Conservation (phyloP, 2,888 invertebrate genomes). For the Trissoscelio sp. region DNA sequence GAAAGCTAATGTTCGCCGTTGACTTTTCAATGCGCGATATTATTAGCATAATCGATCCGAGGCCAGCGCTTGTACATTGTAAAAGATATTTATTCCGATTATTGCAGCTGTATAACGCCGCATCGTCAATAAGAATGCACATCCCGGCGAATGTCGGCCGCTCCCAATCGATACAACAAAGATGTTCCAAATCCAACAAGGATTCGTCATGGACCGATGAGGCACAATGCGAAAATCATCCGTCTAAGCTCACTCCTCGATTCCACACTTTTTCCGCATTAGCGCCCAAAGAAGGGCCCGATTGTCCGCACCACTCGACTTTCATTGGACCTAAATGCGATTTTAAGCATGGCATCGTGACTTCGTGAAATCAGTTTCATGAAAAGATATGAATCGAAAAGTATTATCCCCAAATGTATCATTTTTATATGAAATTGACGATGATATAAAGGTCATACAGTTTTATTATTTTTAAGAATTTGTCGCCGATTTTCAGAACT, state of each 20-base stretch:
- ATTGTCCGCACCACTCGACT: slow-evolving; percentile 49
- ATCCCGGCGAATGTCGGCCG: slow-evolving; percentile 29
- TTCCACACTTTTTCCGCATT: slow-evolving; percentile 65
- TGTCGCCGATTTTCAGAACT: too few relatives aligned
- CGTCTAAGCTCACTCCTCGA: slow-evolving; percentile 46
- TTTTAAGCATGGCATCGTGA: slow-evolving; percentile 52
- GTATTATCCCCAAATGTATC: too few relatives aligned
- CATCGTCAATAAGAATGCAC: slow-evolving; percentile 36
- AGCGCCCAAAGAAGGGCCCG: slow-evolving; percentile 25
- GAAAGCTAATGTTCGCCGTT: background rate
- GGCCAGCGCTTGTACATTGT: slow-evolving; percentile 41
- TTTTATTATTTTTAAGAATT: too few relatives aligned
- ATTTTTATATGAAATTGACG: too few relatives aligned
- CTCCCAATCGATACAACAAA: slow-evolving; percentile 49
- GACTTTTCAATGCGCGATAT: slow-evolving; percentile 40
- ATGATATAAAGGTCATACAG: too few relatives aligned
- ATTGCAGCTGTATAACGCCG: slow-evolving; percentile 53
- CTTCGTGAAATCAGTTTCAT: slow-evolving; percentile 38
- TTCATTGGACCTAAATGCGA: slow-evolving; percentile 54
- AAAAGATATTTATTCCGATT: slow-evolving; percentile 57
- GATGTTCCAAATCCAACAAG: slow-evolving; percentile 43
- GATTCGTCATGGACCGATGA: slow-evolving; percentile 62
- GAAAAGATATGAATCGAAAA: background rate
- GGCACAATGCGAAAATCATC: slow-evolving; percentile 58
- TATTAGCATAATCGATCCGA: slow-evolving; percentile 60